Evolutionary conservation across 2,113 vertebrate species (phyloP).

Genomic region (Typhlomys cinereus): DNA sequence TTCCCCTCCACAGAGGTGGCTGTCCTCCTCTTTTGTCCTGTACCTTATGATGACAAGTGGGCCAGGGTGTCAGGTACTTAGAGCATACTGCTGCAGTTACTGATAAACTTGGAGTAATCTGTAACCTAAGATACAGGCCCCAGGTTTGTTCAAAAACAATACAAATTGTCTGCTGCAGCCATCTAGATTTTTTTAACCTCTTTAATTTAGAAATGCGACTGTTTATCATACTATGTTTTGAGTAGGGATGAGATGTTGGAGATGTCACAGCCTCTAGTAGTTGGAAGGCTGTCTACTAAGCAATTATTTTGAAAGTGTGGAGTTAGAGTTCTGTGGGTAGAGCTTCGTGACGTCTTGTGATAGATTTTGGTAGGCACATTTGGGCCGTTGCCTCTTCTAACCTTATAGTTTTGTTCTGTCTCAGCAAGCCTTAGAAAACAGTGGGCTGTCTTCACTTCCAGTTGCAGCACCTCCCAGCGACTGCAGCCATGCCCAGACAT

Average conservation of each 20-base stretch:
- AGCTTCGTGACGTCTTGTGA: background rate
- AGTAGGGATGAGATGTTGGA: background rate
- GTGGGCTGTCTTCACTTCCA: slow-evolving; percentile 94
- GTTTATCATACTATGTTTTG: background rate
- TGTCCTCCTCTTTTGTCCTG: background rate
- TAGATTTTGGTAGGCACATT: slow-evolving; percentile 27
- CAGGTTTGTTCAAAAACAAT: background rate
- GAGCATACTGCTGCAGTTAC: rapidly evolving
- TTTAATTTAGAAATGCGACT: background rate
- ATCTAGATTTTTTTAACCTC: background rate
- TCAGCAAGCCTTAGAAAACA: slow-evolving; percentile 99
- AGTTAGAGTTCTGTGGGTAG: background rate
- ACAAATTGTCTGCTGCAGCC: background rate
- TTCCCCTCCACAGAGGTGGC: background rate
- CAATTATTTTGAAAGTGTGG: background rate
- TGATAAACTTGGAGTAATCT: background rate
- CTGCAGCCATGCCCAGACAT: slow-evolving; percentile 80
- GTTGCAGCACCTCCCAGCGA: slow-evolving; percentile 89
- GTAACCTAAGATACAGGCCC: background rate
- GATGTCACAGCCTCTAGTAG: background rate
- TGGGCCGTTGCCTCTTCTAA: slow-evolving; percentile 65
- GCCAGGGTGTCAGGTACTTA: background rate
- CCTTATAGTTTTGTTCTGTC: slow-evolving; percentile 77
- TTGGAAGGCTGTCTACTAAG: rapidly evolving
- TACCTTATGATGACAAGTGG: background rate